phyloP scores from a whole-genome alignment of 2,113 vertebrate genomes.

The Sturnira hondurensis region DNA sequence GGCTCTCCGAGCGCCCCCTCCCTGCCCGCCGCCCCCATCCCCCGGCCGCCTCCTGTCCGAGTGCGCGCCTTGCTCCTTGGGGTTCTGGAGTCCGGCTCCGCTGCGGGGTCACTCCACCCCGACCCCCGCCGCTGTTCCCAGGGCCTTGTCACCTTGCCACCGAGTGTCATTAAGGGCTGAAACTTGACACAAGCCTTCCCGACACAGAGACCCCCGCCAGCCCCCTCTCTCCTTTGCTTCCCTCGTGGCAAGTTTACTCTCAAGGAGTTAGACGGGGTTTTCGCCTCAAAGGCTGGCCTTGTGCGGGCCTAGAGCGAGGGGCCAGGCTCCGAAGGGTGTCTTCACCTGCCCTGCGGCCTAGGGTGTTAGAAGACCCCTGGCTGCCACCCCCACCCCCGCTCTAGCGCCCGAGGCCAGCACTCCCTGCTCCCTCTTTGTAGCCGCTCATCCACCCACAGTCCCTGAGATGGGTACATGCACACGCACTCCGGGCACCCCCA shows the following conservation, averaged over 20 bases:
- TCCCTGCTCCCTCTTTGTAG: not conserved
- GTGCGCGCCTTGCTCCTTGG: constrained; percentile 63
- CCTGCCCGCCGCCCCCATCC: constrained; percentile 22
- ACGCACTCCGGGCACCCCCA: not conserved
- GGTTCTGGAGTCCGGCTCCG: constrained; percentile 72
- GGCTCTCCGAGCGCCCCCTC: constrained; percentile 76
- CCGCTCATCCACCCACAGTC: not conserved
- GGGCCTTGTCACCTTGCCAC: constrained; percentile 74
- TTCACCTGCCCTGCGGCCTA: constrained; percentile 14
- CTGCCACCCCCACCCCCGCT: not conserved
- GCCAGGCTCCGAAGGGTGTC: not conserved
- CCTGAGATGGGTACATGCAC: not conserved
- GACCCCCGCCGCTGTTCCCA: constrained; percentile 43
- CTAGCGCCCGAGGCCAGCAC: not conserved
- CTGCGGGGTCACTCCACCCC: constrained; percentile 7
- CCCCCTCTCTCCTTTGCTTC: not conserved
- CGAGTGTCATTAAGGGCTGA: constrained; percentile 74
- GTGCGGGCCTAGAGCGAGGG: not conserved
- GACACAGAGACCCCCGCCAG: constrained; percentile 21
- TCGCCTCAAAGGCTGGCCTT: not conserved
- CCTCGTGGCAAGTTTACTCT: constrained; percentile 73
- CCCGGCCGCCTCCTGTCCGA: constrained; percentile 39
- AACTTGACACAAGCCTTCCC: constrained; percentile 76
- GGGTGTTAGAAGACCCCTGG: not conserved
- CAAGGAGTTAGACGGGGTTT: constrained; percentile 74